These are phyloP conservation scores for Thereuonema tuberculata DNA, from an alignment of 1,140 invertebrate genomes.

Conservation along the genomic window DNA sequence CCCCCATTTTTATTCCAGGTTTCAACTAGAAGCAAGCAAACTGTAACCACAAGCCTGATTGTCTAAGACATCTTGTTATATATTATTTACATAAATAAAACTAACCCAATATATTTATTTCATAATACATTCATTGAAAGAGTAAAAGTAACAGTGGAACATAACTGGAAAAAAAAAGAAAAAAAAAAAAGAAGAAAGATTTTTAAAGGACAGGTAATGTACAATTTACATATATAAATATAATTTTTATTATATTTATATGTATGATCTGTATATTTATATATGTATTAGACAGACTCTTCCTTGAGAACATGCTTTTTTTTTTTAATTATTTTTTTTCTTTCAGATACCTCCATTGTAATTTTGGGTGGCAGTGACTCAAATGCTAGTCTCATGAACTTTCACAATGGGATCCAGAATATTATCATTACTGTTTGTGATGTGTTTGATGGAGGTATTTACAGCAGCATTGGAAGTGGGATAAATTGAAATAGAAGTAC, in stretches of 20 bases:
- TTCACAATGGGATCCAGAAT: not conserved
- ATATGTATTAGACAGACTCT: not conserved
- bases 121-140: too few species aligned
- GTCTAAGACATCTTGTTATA: constrained; percentile 4
- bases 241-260: too few species aligned
- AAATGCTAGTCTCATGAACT: constrained; percentile 56
- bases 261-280: too few species aligned
- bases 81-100: not conserved
- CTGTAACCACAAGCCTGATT: constrained; percentile 19
- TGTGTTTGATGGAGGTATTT: constrained; percentile 43
- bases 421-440: constrained; percentile 1
- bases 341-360: too few species aligned
- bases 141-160: too few species aligned
- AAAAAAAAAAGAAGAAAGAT: too few species aligned
- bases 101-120: too few species aligned
- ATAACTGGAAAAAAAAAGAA: too few species aligned
- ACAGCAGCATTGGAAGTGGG: constrained; percentile 21
- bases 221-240: too few species aligned
- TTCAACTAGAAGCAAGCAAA: constrained; percentile 5
- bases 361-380: constrained; percentile 5
- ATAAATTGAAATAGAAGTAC: constrained; percentile 12
- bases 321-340: too few species aligned
- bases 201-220: too few species aligned
- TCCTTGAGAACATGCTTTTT: not conserved
- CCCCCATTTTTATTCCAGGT: too few species aligned